Evolutionary conservation across 2,113 vertebrate species (phyloP).

Genomic region (Platichthys stellatus): DNA sequence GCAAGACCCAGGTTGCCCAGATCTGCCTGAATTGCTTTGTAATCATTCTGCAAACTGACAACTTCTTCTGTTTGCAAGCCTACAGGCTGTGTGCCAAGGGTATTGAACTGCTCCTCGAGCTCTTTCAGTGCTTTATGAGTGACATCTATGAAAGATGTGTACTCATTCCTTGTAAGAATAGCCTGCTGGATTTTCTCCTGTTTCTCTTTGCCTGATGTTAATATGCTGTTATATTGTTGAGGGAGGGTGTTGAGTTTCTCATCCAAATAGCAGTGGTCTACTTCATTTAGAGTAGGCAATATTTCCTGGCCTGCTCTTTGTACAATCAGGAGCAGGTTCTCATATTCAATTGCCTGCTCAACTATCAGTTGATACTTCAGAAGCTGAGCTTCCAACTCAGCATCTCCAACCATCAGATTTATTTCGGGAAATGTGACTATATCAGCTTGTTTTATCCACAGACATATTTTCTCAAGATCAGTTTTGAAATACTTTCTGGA

Average conservation of each 20-base stretch:
- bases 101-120: slow-evolving; percentile 88
- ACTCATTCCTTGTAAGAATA: slow-evolving; percentile 89
- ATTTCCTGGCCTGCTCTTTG: slow-evolving; percentile 93
- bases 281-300: slow-evolving; percentile 90
- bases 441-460: slow-evolving; percentile 95
- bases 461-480: slow-evolving; percentile 93
- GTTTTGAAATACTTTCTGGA: slow-evolving; percentile 95
- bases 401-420: slow-evolving; percentile 89
- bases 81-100: slow-evolving; percentile 82
- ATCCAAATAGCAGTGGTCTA: slow-evolving; percentile 91
- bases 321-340: slow-evolving; percentile 90
- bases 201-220: slow-evolving; percentile 91
- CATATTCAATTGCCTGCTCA: slow-evolving; percentile 93
- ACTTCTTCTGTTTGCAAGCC: slow-evolving; percentile 83
- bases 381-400: slow-evolving; percentile 86
- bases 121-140: slow-evolving; percentile 81
- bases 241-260: slow-evolving; percentile 93
- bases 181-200: slow-evolving; percentile 91
- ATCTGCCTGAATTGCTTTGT: slow-evolving; percentile 84
- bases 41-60: slow-evolving; percentile 83
- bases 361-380: slow-evolving; percentile 91
- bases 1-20: slow-evolving; percentile 83
- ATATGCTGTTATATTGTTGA: slow-evolving; percentile 89
- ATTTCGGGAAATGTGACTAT: slow-evolving; percentile 94
- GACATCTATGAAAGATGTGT: slow-evolving; percentile 89